A percentile compares a stretch with the other conserved stretches of the same genome.
These are phyloP conservation scores for Drosophila peninsularis DNA, from an alignment of 2,888 invertebrate genomes.

Conservation along the genomic window DNA sequence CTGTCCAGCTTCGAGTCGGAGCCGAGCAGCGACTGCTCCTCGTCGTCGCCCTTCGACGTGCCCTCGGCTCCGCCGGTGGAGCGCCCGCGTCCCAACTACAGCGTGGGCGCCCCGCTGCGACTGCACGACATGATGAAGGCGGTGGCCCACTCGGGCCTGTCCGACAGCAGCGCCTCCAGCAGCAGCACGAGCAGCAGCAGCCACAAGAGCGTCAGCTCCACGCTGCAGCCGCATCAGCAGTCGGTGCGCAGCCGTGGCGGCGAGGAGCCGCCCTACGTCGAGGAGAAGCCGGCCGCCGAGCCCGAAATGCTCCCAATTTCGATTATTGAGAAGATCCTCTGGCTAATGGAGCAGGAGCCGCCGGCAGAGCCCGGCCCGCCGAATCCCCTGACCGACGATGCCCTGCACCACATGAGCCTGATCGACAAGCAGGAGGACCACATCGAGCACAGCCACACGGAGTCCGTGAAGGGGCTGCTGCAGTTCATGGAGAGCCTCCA, in stretches of 20 bases:
- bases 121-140: conserved; percentile 41
- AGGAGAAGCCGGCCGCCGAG: not conserved
- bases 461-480: conserved; percentile 13
- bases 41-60: conserved; percentile 14
- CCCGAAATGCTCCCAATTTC: not conserved
- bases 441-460: not conserved
- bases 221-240: conserved; percentile 14
- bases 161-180: conserved; percentile 46
- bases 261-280: conserved; percentile 9
- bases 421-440: not conserved
- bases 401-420: not conserved
- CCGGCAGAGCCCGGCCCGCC: not conserved
- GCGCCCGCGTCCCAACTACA: conserved; percentile 1
- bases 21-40: conserved; percentile 33
- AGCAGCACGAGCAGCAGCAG: conserved; percentile 42
- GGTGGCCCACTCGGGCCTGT: conserved; percentile 32
- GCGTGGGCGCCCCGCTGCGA: conserved; percentile 13
- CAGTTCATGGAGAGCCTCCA: conserved; percentile 23
- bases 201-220: conserved; percentile 22
- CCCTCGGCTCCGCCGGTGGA: conserved; percentile 26
- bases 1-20: conserved; percentile 37
- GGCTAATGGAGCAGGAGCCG: conserved; percentile 25
- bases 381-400: not conserved
- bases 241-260: conserved; percentile 38
- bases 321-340: conserved; percentile 27